phyloP scores from a whole-genome alignment of 2,888 invertebrate genomes.

The Netelia virgata region DNA sequence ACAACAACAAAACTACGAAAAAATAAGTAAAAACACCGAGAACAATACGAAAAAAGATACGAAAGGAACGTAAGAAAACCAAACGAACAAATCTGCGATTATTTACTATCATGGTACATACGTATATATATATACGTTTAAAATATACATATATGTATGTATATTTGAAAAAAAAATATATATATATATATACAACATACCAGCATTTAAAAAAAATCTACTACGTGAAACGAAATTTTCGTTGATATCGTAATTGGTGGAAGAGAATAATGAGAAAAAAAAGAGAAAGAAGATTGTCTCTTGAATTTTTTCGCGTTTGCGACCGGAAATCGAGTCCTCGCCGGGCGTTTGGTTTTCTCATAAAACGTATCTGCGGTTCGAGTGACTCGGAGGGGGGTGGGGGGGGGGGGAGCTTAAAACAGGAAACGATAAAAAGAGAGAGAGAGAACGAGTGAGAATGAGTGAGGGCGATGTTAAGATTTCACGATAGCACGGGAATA shows the following conservation, averaged over 20 bases:
- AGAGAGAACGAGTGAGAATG: background rate
- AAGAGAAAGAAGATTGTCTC: background rate
- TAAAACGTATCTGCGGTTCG: conserved; percentile 45
- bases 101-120: conserved; percentile 16
- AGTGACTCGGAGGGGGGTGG: background rate
- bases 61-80: conserved; percentile 6
- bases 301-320: background rate
- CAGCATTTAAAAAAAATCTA: conserved; percentile 12
- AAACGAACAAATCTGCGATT: conserved; percentile 32
- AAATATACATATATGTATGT: background rate
- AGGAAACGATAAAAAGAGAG: background rate
- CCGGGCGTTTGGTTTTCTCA: conserved; percentile 58
- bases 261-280: background rate
- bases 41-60: background rate
- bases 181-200: conserved; percentile 27
- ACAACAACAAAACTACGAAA: conserved; percentile 31
- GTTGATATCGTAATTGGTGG: conserved; percentile 21
- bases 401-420: no score
- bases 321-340: conserved; percentile 53
- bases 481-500: background rate
- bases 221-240: conserved; percentile 21
- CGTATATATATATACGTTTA: conserved; percentile 23
- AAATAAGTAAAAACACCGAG: conserved; percentile 21
- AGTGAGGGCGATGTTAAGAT: background rate
- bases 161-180: background rate